Evolutionary conservation across 2,113 vertebrate species (phyloP).

Genomic region (Prunella fulvescens): DNA sequence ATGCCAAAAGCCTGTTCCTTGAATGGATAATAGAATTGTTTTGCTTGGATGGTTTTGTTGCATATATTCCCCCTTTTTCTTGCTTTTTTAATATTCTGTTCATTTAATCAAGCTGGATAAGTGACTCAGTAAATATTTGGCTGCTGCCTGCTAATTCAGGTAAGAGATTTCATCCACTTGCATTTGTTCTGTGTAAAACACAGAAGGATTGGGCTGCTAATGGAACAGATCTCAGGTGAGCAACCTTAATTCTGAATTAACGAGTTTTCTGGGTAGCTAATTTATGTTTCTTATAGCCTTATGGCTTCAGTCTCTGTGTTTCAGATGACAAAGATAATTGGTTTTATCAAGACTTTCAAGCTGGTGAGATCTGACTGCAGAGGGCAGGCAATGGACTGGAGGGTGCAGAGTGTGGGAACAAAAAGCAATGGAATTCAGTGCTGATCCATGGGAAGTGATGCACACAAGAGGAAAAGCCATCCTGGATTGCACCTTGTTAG

Average conservation of each 20-base stretch:
- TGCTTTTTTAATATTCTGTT: constrained; percentile 18
- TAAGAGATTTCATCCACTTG: not conserved
- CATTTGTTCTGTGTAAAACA: not conserved
- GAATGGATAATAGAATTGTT: not conserved
- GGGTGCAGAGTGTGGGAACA: not conserved
- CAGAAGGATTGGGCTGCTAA: not conserved
- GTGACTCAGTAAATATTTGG: constrained; percentile 13
- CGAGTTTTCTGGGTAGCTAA: not conserved
- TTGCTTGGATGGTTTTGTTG: not conserved
- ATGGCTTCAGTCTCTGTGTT: not conserved
- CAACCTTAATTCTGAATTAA: not conserved
- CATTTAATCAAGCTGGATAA: not conserved
- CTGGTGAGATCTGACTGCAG: not conserved
- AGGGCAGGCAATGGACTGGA: not conserved
- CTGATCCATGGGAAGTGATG: not conserved
- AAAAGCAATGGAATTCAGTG: not conserved
- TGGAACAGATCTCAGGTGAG: not conserved
- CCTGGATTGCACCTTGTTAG: not conserved
- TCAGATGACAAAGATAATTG: not conserved
- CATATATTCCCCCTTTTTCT: not conserved
- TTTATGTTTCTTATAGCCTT: not conserved
- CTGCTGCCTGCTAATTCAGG: not conserved
- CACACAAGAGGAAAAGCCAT: not conserved
- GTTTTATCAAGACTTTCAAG: not conserved
- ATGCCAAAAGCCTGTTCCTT: not conserved